Percentiles rank a stretch among this genome's conserved stretches.
Conservation (phyloP, 2,888 invertebrate genomes). For the Diadegma fenestrale region DNA sequence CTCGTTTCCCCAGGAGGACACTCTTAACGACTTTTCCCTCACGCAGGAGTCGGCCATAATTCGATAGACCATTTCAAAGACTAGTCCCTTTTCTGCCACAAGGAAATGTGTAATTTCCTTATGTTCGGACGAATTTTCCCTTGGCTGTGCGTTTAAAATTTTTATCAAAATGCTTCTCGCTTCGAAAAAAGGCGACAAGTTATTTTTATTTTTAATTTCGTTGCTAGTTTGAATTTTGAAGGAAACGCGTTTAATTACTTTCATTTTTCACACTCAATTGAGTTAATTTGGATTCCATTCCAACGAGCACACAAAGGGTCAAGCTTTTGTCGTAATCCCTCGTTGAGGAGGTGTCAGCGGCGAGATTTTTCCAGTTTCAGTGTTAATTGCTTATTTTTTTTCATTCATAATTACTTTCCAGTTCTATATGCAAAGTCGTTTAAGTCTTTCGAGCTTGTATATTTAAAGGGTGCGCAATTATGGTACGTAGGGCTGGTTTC, state of each 20-base stretch:
- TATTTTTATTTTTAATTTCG: neutral
- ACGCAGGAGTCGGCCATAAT: no score
- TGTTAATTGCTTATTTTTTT: neutral
- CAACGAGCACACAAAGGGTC: neutral
- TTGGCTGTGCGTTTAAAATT: neutral
- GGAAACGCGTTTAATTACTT: neutral
- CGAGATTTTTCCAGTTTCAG: neutral
- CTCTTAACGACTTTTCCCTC: no score
- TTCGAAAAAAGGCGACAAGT: neutral
- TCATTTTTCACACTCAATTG: neutral
- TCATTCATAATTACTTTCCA: neutral
- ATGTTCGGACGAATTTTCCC: neutral
- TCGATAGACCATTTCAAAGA: no score
- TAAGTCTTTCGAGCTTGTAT: neutral
- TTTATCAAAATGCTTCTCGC: neutral
- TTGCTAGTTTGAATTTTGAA: neutral
- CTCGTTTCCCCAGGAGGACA: no score
- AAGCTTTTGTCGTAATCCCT: neutral
- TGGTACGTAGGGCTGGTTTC: slow-evolving; percentile 12
- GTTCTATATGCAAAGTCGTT: neutral
- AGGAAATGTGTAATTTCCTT: neutral
- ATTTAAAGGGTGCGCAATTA: slow-evolving; percentile 3
- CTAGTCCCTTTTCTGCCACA: neutral
- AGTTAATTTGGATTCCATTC: neutral
- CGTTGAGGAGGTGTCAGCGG: neutral